Evolutionary conservation across 1,140 invertebrate species (phyloP).

Genomic region (Dermatophagoides farinae): DNA sequence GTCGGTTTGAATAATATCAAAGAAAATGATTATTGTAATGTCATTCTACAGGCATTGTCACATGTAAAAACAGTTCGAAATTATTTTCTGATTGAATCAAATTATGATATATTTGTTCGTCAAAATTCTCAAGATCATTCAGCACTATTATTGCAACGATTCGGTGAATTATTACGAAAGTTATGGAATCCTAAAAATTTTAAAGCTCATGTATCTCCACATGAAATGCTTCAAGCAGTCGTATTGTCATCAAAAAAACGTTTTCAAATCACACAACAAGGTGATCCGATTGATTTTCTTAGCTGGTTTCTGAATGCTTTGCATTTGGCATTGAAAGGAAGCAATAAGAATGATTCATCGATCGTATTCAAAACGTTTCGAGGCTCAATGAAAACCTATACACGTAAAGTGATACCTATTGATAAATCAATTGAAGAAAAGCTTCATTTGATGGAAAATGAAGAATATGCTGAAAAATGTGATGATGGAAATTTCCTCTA

Average conservation of each 20-base stretch:
- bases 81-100: conserved; percentile 82
- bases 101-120: conserved; percentile 50
- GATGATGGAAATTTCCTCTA: conserved; percentile 83
- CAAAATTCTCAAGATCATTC: conserved; percentile 73
- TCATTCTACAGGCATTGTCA: conserved; percentile 76
- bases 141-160: conserved; percentile 78
- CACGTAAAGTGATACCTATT: conserved; percentile 75
- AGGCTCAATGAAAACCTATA: conserved; percentile 84
- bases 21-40: conserved; percentile 98
- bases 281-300: conserved; percentile 86
- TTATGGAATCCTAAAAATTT: conserved; percentile 98
- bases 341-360: conserved; percentile 24
- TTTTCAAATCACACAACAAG: conserved; percentile 96
- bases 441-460: conserved; percentile 47
- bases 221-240: conserved; percentile 98
- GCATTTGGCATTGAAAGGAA: conserved; percentile 41
- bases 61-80: conserved; percentile 82
- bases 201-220: conserved; percentile 96
- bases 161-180: conserved; percentile 91
- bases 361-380: conserved; percentile 89
- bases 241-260: conserved; percentile 92
- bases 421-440: conserved; percentile 72
- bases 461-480: conserved; percentile 49
- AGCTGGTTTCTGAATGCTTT: conserved; percentile 40
- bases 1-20: conserved; percentile 96